A percentile compares a stretch with the other conserved stretches of the same genome.
phyloP scores from a whole-genome alignment of 30 jellyfish, hydroid and myxozoan species.

The Aurelia sp. region DNA sequence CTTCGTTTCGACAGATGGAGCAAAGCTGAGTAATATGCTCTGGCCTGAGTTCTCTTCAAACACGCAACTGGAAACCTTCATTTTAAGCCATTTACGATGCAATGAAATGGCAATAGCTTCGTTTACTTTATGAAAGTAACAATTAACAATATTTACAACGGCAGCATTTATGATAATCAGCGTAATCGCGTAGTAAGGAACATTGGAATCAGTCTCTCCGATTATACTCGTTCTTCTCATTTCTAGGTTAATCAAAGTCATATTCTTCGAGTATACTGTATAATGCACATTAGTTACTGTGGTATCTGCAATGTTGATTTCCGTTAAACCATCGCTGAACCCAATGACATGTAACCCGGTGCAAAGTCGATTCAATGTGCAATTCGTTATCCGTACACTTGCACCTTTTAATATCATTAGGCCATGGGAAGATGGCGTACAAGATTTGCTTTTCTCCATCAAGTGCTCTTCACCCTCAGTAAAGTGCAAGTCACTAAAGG shows the following conservation, averaged over 20 bases:
- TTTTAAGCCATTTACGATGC: constrained; percentile 16
- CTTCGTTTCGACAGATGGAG: constrained; percentile 19
- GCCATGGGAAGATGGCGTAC: constrained; percentile 76
- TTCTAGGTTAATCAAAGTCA: constrained; percentile 21
- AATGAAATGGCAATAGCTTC: constrained; percentile 84
- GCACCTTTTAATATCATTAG: constrained; percentile 41
- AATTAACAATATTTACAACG: constrained; percentile 13
- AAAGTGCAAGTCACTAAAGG: constrained; percentile 16
- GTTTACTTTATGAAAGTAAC: constrained; percentile 45
- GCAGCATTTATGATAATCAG: constrained; percentile 37
- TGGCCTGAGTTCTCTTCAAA: constrained; percentile 82
- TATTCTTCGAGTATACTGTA: constrained; percentile 49
- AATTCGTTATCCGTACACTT: constrained; percentile 23
- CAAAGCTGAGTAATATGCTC: constrained; percentile 66
- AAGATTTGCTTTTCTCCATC: constrained; percentile 11
- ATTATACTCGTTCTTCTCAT: constrained; percentile 19
- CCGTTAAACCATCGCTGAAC: constrained; percentile 1
- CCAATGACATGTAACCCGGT: constrained; percentile 50
- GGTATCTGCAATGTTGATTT: constrained; percentile 19
- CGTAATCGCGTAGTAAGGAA: constrained; percentile 73
- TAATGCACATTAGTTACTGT: constrained; percentile 38
- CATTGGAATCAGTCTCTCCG: constrained; percentile 49
- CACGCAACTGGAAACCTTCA: constrained; percentile 16
- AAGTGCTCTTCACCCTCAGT: not conserved
- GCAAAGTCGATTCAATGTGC: constrained; percentile 57